phyloP scores from a whole-genome alignment of 2,888 invertebrate genomes.

The Ophioninae sp. region DNA sequence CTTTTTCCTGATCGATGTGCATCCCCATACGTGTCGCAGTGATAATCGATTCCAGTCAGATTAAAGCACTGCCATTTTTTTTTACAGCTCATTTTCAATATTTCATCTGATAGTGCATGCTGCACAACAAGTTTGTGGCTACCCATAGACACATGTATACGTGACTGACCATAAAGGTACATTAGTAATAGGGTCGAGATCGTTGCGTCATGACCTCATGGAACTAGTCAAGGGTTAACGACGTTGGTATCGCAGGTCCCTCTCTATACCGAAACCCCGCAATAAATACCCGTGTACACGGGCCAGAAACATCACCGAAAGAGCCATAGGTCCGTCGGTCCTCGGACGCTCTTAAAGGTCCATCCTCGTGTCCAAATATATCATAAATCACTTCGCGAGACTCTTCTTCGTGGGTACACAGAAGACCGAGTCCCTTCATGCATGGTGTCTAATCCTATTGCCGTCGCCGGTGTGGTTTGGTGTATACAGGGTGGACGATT shows the following conservation, averaged over 20 bases:
- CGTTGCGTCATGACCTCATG: slow-evolving; percentile 59
- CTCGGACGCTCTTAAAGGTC: slow-evolving; percentile 45
- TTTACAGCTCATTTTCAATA: slow-evolving; percentile 54
- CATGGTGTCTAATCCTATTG: slow-evolving; percentile 38
- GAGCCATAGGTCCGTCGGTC: slow-evolving; percentile 44
- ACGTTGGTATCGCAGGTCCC: slow-evolving; percentile 56
- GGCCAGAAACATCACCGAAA: slow-evolving; percentile 44
- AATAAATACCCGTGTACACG: slow-evolving; percentile 38
- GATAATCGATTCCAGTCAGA: background rate
- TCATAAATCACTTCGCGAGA: slow-evolving; percentile 61
- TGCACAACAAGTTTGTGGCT: slow-evolving; percentile 20
- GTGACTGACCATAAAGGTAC: slow-evolving; percentile 29
- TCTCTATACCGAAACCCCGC: slow-evolving; percentile 42
- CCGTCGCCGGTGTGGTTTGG: slow-evolving; percentile 34
- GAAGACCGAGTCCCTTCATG: slow-evolving; percentile 36
- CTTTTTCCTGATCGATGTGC: too few species aligned
- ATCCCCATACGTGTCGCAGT: too few species aligned
- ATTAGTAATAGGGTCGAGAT: slow-evolving; percentile 58
- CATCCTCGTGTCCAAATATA: slow-evolving; percentile 65
- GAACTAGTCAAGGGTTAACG: slow-evolving; percentile 64
- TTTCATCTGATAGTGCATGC: background rate
- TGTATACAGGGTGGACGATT: too few species aligned
- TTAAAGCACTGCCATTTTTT: slow-evolving; percentile 20
- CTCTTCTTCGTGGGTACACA: slow-evolving; percentile 3
- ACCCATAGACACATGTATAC: slow-evolving; percentile 5